Percentiles rank a stretch among this genome's conserved stretches.
phyloP scores from a whole-genome alignment of 2,888 invertebrate genomes.

The Orthosia incerta region DNA sequence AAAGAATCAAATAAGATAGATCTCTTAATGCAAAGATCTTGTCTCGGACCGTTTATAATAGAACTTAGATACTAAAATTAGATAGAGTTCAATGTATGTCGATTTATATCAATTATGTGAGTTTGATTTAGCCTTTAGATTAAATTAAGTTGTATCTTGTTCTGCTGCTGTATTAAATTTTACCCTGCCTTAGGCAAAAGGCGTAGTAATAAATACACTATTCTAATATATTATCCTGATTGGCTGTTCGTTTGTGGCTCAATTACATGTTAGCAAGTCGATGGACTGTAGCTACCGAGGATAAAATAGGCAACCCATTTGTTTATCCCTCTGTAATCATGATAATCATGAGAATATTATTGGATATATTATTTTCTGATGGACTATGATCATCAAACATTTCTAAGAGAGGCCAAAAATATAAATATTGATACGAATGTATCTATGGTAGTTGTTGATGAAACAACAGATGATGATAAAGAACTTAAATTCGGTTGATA shows the following conservation, averaged over 20 bases:
- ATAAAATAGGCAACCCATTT: background rate
- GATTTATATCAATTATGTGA: conserved; percentile 60
- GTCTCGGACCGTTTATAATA: conserved; percentile 46
- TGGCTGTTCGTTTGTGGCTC: conserved; percentile 40
- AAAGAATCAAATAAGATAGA: conserved; percentile 48
- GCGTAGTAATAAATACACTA: conserved; percentile 40
- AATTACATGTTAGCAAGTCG: conserved; percentile 25
- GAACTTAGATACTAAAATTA: conserved; percentile 43
- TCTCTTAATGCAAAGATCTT: conserved; percentile 51
- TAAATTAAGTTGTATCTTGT: conserved; percentile 52
- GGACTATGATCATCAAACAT: background rate
- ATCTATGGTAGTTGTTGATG: background rate
- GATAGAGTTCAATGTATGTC: conserved; percentile 52
- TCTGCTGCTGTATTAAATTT: conserved; percentile 54
- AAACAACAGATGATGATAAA: too few relatives aligned
- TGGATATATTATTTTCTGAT: background rate
- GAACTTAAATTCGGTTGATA: background rate
- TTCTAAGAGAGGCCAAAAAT: background rate
- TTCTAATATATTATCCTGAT: conserved; percentile 39
- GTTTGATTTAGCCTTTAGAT: conserved; percentile 50
- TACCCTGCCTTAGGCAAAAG: conserved; percentile 40
- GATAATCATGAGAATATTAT: background rate
- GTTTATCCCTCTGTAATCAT: background rate
- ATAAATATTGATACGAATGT: background rate
- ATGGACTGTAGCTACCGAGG: background rate